Percentiles rank a stretch among this genome's conserved stretches.
These are phyloP conservation scores for Chlorospingus semifuscus DNA, from an alignment of 2,797 vertebrate genomes.

Conservation along the genomic window DNA sequence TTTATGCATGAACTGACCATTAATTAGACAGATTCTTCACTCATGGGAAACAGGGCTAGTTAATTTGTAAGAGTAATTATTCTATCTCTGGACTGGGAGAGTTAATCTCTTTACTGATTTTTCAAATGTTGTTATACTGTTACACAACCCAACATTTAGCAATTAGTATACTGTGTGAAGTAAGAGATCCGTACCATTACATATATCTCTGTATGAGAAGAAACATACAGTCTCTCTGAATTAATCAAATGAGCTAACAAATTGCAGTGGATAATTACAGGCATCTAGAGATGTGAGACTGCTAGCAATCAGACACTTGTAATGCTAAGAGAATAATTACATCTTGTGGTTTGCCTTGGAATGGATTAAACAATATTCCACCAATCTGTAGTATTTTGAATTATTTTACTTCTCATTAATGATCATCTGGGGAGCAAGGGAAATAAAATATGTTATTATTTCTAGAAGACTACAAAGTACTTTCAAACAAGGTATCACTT, in stretches of 20 bases:
- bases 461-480: not conserved
- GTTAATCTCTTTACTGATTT: conserved; percentile 49
- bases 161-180: conserved; percentile 41
- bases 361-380: conserved; percentile 15
- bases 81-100: conserved; percentile 23
- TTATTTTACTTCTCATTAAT: not conserved
- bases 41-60: not conserved
- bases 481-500: not conserved
- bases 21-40: not conserved
- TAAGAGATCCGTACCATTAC: conserved; percentile 27
- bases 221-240: conserved; percentile 14
- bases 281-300: conserved; percentile 53
- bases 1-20: conserved; percentile 4
- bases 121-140: conserved; percentile 23
- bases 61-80: conserved; percentile 59
- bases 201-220: conserved; percentile 8
- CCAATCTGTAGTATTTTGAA: not conserved
- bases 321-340: conserved; percentile 5
- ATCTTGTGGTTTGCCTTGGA: conserved; percentile 22
- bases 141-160: conserved; percentile 57
- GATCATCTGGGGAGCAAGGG: not conserved
- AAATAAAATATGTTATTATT: not conserved
- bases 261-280: conserved; percentile 66
- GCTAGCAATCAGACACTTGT: conserved; percentile 50
- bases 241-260: conserved; percentile 66